Percentiles rank a stretch among this genome's conserved stretches.
phyloP scores from a whole-genome alignment of 2,113 vertebrate species.

The Centropus unirufus region DNA sequence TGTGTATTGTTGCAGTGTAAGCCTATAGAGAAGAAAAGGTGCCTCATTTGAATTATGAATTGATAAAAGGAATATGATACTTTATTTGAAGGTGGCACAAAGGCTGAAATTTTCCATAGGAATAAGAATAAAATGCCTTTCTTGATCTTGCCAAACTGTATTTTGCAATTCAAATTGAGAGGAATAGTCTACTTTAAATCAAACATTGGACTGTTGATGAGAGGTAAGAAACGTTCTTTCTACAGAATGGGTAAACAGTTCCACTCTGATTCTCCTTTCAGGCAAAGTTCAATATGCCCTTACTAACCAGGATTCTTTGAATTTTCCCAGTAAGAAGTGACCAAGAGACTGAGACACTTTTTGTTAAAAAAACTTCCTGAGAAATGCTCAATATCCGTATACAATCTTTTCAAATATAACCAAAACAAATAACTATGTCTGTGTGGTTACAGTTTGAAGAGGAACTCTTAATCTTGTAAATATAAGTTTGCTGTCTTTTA shows the following conservation, averaged over 20 bases:
- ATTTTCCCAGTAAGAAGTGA: neutral
- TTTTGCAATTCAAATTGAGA: slow-evolving; percentile 28
- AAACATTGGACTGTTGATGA: neutral
- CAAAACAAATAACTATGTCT: neutral
- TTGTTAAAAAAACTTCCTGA: neutral
- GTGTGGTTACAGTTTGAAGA: neutral
- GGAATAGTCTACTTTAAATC: neutral
- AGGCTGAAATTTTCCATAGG: slow-evolving; percentile 59
- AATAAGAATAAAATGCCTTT: slow-evolving; percentile 43
- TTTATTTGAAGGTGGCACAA: slow-evolving; percentile 64
- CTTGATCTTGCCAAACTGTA: slow-evolving; percentile 41
- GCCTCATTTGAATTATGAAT: slow-evolving; percentile 66
- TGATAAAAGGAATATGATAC: slow-evolving; percentile 51
- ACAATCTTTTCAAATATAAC: neutral
- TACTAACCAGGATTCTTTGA: neutral
- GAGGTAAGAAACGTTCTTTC: neutral
- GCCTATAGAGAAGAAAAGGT: slow-evolving; percentile 21
- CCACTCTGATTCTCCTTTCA: neutral
- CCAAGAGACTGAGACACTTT: neutral
- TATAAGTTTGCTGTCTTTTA: neutral
- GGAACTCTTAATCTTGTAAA: neutral
- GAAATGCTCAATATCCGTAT: neutral
- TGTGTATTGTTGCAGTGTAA: slow-evolving; percentile 15
- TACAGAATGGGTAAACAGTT: neutral
- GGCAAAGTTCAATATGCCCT: neutral